phyloP scores from a whole-genome alignment of 2,888 invertebrate genomes.

The Rambutsinella grinnellia region DNA sequence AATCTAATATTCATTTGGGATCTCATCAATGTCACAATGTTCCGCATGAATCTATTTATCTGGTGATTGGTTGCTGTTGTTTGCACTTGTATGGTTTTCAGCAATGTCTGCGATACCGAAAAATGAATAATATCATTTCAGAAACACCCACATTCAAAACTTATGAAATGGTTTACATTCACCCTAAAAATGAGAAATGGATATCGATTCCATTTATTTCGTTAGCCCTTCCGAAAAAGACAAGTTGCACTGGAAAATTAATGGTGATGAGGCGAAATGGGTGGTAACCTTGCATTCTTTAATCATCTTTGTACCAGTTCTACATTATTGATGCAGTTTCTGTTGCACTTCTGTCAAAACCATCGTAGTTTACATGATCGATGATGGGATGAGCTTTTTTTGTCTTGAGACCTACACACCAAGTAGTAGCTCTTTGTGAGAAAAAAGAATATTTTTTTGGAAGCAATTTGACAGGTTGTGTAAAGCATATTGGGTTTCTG shows the following conservation, averaged over 20 bases:
- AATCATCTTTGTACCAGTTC: not conserved
- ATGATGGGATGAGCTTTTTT: conserved; percentile 25
- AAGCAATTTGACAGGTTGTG: conserved; percentile 42
- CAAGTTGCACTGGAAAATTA: not conserved
- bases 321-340: not conserved
- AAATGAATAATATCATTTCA: too few species aligned
- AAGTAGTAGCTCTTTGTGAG: too few species aligned
- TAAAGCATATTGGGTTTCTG: too few species aligned
- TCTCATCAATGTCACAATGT: conserved; percentile 27
- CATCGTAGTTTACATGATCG: conserved; percentile 33
- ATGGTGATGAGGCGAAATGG: not conserved
- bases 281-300: not conserved
- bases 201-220: not conserved
- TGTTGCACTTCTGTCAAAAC: conserved; percentile 39
- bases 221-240: not conserved
- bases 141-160: too few species aligned
- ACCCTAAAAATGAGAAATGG: too few species aligned
- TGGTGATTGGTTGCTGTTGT: not conserved
- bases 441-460: conserved; percentile 11
- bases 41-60: conserved; percentile 4
- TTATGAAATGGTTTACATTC: too few species aligned
- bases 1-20: conserved; percentile 15
- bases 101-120: too few species aligned
- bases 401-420: conserved; percentile 13
- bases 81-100: not conserved